Base-by-base conservation (phyloP, 2,888 invertebrate species). In the Netelia melanura region DNA sequence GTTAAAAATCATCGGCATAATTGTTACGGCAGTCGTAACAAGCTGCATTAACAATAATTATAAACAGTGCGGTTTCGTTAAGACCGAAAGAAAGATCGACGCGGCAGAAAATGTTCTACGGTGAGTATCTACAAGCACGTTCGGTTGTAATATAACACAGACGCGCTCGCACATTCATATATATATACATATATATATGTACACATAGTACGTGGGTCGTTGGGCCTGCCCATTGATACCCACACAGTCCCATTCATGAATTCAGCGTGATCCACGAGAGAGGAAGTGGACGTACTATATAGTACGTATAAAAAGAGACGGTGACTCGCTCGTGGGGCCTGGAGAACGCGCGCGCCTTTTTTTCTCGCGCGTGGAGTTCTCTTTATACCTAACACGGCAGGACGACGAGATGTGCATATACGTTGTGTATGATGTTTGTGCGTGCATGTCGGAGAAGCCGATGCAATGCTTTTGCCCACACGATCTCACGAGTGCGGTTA, bases 201-300 rank as follows among this genome's bases (percentile, higher is more conserved):
- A 56, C 17, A 72, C 71, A 65, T 58, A 38, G 72, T 72, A 82
- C 85, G 85, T 85, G 85, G 85, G 85, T 76, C 85, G 85, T 48
- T 76, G 85, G 82, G 85, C 82, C 85, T 85, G 89, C 88, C 89
- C 91, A 91, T 91, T 91, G 91, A 91, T 91, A 90, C 88, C 90
- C 90, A 88, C 91, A 91, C 91, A 87, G 81, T 89, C 56, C 90
- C 91, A 91, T 91, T 91, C 91, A 91, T 91, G 91, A 90, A 91
- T 91, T 89, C 89, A 90, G 87, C 88, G 79, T 71, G 90, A 89
- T 88, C 85, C 90, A 89, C 88, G 77, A 81, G 81, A 84, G 79
- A 85, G 84, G 81, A 82, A 86, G 77, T 78, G 79, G 82, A 54
- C 56, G 65, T 72, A 54, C 54, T 71, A 71, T 58, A 68, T 79